phyloP scores from a whole-genome alignment of 2,113 vertebrate species.

The Anser brachyrhynchus region DNA sequence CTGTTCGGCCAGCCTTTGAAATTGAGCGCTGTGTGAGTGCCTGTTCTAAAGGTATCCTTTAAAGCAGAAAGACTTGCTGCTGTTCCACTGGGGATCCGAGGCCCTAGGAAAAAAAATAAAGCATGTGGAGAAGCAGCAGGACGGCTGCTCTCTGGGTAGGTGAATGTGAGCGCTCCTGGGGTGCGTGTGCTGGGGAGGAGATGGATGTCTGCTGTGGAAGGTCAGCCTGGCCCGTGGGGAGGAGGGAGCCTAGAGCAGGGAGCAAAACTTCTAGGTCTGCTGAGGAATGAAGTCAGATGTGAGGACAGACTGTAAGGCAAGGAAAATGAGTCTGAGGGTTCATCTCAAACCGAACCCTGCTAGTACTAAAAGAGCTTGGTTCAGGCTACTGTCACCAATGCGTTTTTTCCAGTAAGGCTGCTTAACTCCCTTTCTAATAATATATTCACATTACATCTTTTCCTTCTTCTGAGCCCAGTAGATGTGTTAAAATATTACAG shows the following conservation, averaged over 20 bases:
- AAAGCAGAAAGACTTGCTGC: neutral
- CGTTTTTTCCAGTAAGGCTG: neutral
- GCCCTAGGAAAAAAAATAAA: neutral
- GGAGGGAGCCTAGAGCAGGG: neutral
- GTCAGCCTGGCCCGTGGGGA: neutral
- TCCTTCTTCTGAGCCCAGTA: neutral
- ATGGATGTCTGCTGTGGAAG: neutral
- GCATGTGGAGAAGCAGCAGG: neutral
- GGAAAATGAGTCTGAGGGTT: neutral
- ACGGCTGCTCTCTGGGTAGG: neutral
- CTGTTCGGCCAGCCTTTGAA: neutral
- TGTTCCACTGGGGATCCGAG: neutral
- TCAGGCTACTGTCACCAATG: neutral
- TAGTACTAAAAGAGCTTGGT: neutral
- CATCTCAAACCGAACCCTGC: neutral
- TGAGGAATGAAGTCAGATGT: neutral
- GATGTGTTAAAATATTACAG: neutral
- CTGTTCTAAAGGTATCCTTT: conserved; percentile 8
- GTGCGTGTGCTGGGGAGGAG: neutral
- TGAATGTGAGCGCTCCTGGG: fast-evolving
- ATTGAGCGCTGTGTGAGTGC: neutral
- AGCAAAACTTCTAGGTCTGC: neutral
- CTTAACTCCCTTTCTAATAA: neutral
- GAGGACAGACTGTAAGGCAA: neutral
- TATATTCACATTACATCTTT: neutral